Conservation (phyloP, 2,888 invertebrate species). For the Sceliomorpha sp. region DNA sequence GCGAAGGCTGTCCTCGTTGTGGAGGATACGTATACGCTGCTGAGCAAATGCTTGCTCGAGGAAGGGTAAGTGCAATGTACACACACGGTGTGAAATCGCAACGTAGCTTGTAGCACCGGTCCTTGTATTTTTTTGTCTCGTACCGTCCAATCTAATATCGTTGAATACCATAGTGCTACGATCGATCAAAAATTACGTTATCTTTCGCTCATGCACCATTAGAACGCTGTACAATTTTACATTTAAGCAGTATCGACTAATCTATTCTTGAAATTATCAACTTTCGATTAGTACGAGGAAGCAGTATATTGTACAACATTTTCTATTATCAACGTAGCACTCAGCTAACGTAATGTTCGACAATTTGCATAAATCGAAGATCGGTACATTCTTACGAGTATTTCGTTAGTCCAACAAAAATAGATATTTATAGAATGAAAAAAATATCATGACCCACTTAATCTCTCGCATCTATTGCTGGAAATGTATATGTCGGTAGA, state of each 20-base stretch:
- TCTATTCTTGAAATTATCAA: too few species aligned
- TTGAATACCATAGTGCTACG: constrained; percentile 54
- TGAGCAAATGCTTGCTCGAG: constrained; percentile 95
- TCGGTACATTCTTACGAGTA: too few species aligned
- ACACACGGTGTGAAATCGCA: constrained; percentile 6
- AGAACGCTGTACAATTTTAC: too few species aligned
- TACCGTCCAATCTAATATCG: constrained; percentile 14
- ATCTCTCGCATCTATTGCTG: constrained; percentile 12
- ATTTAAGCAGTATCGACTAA: too few species aligned
- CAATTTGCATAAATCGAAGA: too few species aligned
- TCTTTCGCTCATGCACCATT: too few species aligned
- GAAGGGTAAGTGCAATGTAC: constrained; percentile 85
- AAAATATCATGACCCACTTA: constrained; percentile 4
- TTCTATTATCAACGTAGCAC: too few species aligned
- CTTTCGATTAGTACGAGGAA: too few species aligned
- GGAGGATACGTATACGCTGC: constrained; percentile 95
- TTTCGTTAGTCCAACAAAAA: too few species aligned
- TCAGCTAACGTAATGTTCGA: too few species aligned
- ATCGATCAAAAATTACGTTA: constrained; percentile 36
- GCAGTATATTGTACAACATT: too few species aligned
- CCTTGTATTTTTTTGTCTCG: constrained; percentile 11
- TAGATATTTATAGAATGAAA: constrained; percentile 1
- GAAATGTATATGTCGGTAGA: constrained; percentile 18
- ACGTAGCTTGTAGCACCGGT: constrained; percentile 21
- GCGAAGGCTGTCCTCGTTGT: constrained; percentile 93